phyloP scores from a whole-genome alignment of 2,113 vertebrate genomes.

The Orthonyx spaldingii region DNA sequence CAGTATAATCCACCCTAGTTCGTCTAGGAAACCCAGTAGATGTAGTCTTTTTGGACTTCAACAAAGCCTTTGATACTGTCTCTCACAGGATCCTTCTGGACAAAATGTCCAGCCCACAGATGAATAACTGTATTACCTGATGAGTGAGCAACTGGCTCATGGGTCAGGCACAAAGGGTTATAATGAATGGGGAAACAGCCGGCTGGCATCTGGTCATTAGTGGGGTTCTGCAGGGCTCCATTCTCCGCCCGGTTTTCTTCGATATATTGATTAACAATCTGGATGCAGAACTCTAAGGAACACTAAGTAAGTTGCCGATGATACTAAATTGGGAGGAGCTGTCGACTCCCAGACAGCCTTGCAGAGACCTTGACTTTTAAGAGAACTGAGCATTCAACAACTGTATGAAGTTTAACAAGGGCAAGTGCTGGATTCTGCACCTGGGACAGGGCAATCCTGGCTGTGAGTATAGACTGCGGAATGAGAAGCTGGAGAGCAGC shows the following conservation, averaged over 20 bases:
- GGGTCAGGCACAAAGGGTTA: not conserved
- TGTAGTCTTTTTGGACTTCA: not conserved
- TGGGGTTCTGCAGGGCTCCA: not conserved
- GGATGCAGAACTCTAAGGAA: not conserved
- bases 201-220: not conserved
- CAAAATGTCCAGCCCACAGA: not conserved
- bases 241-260: not conserved
- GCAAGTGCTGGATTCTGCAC: not conserved
- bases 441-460: not conserved
- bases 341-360: not conserved
- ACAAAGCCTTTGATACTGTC: not conserved
- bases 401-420: not conserved
- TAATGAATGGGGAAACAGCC: not conserved
- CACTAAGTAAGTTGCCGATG: not conserved
- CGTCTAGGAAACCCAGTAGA: not conserved
- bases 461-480: not conserved
- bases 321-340: not conserved
- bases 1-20: not conserved
- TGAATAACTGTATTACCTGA: not conserved
- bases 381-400: not conserved
- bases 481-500: not conserved
- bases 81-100: not conserved
- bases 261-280: not conserved
- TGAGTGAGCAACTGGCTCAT: not conserved
- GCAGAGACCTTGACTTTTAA: not conserved